Percentiles rank a stretch among this genome's conserved stretches.
These are phyloP conservation scores for Tigriopus californicus DNA, from an alignment of 2,888 invertebrate genomes.

Conservation along the genomic window DNA sequence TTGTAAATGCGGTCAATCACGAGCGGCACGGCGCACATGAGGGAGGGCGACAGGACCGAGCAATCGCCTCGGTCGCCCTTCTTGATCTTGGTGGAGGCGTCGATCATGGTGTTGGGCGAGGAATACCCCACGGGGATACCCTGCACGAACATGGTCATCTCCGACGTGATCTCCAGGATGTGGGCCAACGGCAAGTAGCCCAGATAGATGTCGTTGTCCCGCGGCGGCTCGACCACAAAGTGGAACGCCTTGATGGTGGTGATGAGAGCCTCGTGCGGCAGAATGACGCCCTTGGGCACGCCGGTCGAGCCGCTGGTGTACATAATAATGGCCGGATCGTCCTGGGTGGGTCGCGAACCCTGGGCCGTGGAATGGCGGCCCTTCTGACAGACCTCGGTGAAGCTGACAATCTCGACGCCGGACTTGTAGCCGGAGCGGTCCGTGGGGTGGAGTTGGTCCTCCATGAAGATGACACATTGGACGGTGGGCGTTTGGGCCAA, in stretches of 20 bases:
- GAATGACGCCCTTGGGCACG: conserved; percentile 70
- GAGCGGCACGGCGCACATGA: conserved; percentile 79
- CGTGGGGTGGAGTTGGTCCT: conserved; percentile 18
- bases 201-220: conserved; percentile 33
- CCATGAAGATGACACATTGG: conserved; percentile 30
- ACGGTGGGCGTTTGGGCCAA: conserved; percentile 52
- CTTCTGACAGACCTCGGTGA: conserved; percentile 44
- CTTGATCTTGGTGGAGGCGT: conserved; percentile 86
- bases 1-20: conserved; percentile 40
- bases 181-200: conserved; percentile 92
- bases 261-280: conserved; percentile 62
- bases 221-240: conserved; percentile 7
- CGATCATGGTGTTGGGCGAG: conserved; percentile 69
- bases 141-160: conserved; percentile 53
- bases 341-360: conserved; percentile 19
- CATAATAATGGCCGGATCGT: conserved; percentile 90
- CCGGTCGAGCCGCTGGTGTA: conserved; percentile 97
- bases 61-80: conserved; percentile 87
- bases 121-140: conserved; percentile 95
- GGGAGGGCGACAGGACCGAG: conserved; percentile 69
- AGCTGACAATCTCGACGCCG: conserved; percentile 50
- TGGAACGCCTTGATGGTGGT: conserved; percentile 9
- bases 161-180: conserved; percentile 65
- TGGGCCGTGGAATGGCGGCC: conserved; percentile 26
- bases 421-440: conserved; percentile 43